These are phyloP conservation scores for Avahi laniger DNA, from an alignment of 2,797 vertebrate genomes.

Conservation along the genomic window DNA sequence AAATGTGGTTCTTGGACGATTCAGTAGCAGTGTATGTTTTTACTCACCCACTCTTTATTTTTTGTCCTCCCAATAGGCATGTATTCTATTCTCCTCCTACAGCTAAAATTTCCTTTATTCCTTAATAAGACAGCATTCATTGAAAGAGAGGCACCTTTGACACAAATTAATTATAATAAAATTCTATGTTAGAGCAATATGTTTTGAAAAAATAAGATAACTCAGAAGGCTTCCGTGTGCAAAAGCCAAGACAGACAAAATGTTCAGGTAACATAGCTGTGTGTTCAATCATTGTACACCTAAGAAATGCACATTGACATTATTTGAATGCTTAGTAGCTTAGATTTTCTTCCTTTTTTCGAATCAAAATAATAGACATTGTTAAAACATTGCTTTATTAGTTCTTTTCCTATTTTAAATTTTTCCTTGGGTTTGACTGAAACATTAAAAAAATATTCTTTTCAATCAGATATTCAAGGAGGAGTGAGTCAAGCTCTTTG, in stretches of 20 bases:
- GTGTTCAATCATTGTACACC: not conserved
- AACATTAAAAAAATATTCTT: slow-evolving; percentile 43
- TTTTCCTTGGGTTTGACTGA: slow-evolving; percentile 7
- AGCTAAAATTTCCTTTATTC: not conserved
- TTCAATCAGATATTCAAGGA: slow-evolving; percentile 39
- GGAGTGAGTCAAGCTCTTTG: not conserved
- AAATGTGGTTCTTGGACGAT: not conserved
- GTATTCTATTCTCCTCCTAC: not conserved
- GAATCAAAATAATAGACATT: not conserved
- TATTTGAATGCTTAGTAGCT: not conserved
- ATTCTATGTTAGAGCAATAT: not conserved
- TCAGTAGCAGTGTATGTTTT: not conserved
- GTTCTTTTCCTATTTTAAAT: slow-evolving; percentile 3
- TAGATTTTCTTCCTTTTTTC: not conserved
- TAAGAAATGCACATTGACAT: not conserved
- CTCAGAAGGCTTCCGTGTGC: not conserved
- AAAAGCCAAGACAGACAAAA: not conserved
- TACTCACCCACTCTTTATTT: not conserved
- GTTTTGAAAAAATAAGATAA: not conserved
- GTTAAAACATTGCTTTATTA: not conserved
- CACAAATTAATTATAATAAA: not conserved
- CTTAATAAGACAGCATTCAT: not conserved
- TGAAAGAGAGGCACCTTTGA: slow-evolving; percentile 3
- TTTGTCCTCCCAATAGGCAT: not conserved
- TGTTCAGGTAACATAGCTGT: rapidly evolving